Base-by-base conservation (phyloP, 2,888 invertebrate species). In the Deladenus siricidicola region DNA sequence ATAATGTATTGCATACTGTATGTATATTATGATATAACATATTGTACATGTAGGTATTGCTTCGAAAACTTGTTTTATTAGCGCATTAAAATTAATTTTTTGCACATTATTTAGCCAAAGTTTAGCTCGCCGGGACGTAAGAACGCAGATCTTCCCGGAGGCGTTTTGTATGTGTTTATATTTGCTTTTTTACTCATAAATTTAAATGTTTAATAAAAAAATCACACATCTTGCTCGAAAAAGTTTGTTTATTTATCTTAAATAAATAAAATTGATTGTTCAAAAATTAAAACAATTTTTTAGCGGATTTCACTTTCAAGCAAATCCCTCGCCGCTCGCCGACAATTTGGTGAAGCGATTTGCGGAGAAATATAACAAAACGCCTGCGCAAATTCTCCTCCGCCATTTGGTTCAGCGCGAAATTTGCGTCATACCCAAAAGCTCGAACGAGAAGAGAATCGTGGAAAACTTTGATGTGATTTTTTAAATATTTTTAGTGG, bases 331-430 rank as follows among this genome's bases (percentile, higher is more conserved):
- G 8, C 60, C 67, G 26, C 52, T 64, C 30, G 50, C 67, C 21
- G 42, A 68, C 50, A 47, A 43, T 6, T 26, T 64, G 17, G 60
- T 71, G 10, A 55, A 61, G 14, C 62, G 65, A 34, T 65, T 73
- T 17, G 61, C 70, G 3, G 59, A 65, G 34, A 73, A 73, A 50
- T 65, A 73, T 58, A 42, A 61, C 17, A 70, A 67, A 45, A 65
- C 70, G 1, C 68, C 70, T 3, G 72, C 71, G 1, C 67, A 69
- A 60, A 60, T 69, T 29, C 58, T 69, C 10, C 63, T 69, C 10
- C 66, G 69, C 1, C 69, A 68, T 43, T 43, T 66, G 8, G 50
- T 66, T 44, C 68, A 68, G 44, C 58, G 61, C 26, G 56, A 49
- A 19, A 66, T 68, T 24, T 47, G 52, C n/a, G 61, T 68, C 26